Percentiles rank a stretch among this genome's conserved stretches.
Evolutionary conservation across 2,113 vertebrate genomes (phyloP).

Genomic region (Platycercus adscitus): DNA sequence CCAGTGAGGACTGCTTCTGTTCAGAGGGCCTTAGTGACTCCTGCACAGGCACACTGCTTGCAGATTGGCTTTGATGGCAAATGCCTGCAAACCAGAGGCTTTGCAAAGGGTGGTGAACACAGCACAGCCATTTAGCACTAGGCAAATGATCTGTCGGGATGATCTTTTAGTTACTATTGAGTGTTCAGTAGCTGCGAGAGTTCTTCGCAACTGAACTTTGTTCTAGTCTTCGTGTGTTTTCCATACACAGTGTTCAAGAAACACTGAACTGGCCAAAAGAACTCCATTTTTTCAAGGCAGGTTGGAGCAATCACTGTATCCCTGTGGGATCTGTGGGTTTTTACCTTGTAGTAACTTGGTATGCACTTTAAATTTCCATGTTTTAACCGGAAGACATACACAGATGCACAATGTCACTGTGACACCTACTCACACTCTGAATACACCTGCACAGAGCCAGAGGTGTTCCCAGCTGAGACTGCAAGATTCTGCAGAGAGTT

Average conservation of each 20-base stretch:
- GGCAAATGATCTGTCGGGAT: not conserved
- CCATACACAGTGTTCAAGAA: not conserved
- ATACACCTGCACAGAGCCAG: not conserved
- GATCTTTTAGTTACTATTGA: not conserved
- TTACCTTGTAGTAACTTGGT: not conserved
- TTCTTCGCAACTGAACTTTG: not conserved
- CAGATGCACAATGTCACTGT: not conserved
- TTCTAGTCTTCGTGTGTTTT: not conserved
- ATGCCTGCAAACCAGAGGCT: not conserved
- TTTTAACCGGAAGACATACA: not conserved
- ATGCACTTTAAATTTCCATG: not conserved
- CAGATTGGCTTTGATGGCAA: not conserved
- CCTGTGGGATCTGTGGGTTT: not conserved
- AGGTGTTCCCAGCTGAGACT: not conserved
- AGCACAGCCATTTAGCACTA: not conserved
- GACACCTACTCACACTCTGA: not conserved
- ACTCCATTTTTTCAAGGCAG: not conserved
- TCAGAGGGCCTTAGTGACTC: not conserved
- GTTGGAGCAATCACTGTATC: not conserved
- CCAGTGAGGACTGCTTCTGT: not conserved
- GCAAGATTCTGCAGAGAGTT: not conserved
- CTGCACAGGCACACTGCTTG: not conserved
- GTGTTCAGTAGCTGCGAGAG: not conserved
- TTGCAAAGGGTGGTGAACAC: not conserved
- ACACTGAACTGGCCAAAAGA: not conserved